phyloP scores from a whole-genome alignment of 2,888 invertebrate species.

The Drosophila maculinotata region DNA sequence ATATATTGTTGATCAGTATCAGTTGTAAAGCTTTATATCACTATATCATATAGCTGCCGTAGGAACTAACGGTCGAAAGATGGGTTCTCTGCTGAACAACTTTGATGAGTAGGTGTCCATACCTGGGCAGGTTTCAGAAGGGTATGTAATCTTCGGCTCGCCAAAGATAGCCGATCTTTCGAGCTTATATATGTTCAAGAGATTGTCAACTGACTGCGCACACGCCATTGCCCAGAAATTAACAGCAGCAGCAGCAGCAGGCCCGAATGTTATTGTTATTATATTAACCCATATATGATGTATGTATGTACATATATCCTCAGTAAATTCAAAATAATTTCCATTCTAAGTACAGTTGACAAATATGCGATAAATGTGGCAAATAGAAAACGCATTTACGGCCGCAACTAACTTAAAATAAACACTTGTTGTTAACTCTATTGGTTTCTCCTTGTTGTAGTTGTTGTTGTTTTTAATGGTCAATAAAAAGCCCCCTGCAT shows the following conservation, averaged over 20 bases:
- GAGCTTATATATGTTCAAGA: conserved; percentile 23
- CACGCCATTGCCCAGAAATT: conserved; percentile 51
- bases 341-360: not conserved
- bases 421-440: not conserved
- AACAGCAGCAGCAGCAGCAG: conserved; percentile 27
- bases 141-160: too few species aligned
- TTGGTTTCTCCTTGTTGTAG: not conserved
- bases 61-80: too few species aligned
- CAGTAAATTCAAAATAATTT: not conserved
- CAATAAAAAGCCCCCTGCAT: conserved; percentile 24
- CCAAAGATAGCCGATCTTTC: too few species aligned
- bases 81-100: too few species aligned
- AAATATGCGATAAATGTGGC: conserved; percentile 2
- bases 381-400: conserved; percentile 7
- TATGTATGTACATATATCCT: not conserved
- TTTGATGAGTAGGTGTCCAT: too few species aligned
- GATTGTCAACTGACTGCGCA: conserved; percentile 54
- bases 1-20: too few species aligned
- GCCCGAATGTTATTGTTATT: not conserved
- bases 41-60: too few species aligned
- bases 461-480: not conserved
- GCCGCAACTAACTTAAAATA: not conserved
- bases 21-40: too few species aligned
- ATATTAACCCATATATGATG: conserved; percentile 20
- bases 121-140: too few species aligned